Conservation (phyloP, 37 sponge, comb jelly and placozoan species). For the Diacarnus erythraeanus region DNA sequence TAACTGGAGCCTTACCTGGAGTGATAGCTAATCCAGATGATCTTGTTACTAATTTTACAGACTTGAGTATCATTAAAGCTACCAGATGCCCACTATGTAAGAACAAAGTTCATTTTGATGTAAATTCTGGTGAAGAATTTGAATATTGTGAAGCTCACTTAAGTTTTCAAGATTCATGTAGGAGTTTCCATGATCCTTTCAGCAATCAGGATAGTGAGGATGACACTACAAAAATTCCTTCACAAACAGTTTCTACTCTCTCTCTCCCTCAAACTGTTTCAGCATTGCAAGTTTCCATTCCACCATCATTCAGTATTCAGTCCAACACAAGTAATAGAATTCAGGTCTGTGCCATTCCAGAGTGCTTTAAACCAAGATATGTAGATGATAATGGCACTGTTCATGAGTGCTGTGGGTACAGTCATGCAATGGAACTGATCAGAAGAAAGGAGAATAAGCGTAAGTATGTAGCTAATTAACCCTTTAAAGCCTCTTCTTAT, state of each 20-base stretch:
- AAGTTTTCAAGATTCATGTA: not conserved
- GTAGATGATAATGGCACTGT: conserved; percentile 63
- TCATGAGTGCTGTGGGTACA: conserved; percentile 76
- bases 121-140: conserved; percentile 48
- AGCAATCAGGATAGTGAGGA: too few species aligned
- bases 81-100: conserved; percentile 26
- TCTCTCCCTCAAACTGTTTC: not conserved
- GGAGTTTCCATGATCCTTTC: too few species aligned
- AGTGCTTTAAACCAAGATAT: conserved; percentile 53
- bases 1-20: too few species aligned
- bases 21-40: too few species aligned
- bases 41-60: too few species aligned
- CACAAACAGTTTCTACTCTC: too few species aligned
- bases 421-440: conserved; percentile 88
- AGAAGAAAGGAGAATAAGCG: conserved; percentile 47
- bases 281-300: too few species aligned
- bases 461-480: too few species aligned
- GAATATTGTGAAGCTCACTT: conserved; percentile 8
- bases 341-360: conserved; percentile 70
- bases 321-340: too few species aligned
- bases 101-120: conserved; percentile 35
- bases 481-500: too few species aligned
- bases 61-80: too few species aligned
- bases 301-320: not conserved
- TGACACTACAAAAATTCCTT: too few species aligned